Evolutionary conservation across 2,888 invertebrate species (phyloP), one percentile per base, ranked within the genome.

Genomic region (Cerceris ruficornis): DNA sequence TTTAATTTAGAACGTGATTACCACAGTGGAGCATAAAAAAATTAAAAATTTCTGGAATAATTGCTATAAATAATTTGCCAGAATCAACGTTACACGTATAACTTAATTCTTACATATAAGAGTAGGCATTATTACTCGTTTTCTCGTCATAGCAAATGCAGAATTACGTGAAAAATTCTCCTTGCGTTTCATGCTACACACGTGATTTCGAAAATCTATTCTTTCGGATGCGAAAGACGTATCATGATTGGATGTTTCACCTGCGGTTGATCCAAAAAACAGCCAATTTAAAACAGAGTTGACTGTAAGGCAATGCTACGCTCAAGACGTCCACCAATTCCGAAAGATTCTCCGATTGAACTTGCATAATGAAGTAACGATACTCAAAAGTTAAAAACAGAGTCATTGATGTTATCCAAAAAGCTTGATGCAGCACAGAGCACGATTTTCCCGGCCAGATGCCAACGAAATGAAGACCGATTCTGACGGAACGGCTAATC

Each of bases 311-410:
- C 17, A 84, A 6, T 1, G 69, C 14, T 6, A 55, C 46, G 11
- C 81, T 73, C 13, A 84, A 2, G 9, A 55, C 58, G 6, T 84
- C 81, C 15, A 74, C 61, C 13, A 67, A 14, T 0, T 58, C n/a
- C 2, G 58, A 39, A 7, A 84, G 50, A 28, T 43, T 55, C 0
- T 43, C 41, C 11, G 54, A 50, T 11, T 17, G 7, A 0, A 59
- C 75, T n/a, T 67, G 69, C 8, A 43, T 13, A 8, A 84, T 28
- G 9, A 84, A 9, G 17, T 81, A 75, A 0, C 41, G 49, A 55
- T 81, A 83, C 43, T 81, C 75, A 66, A 65, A 84, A 41, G 1
- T 49, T 39, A 81, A 81, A 9, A 81, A 41, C 6, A 59, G 0
- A 7, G 0, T 0, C 52, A 77, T 57, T 7, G 17, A 13, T 7